Conservation (phyloP, 2,888 invertebrate genomes). For the Magallana nippona region DNA sequence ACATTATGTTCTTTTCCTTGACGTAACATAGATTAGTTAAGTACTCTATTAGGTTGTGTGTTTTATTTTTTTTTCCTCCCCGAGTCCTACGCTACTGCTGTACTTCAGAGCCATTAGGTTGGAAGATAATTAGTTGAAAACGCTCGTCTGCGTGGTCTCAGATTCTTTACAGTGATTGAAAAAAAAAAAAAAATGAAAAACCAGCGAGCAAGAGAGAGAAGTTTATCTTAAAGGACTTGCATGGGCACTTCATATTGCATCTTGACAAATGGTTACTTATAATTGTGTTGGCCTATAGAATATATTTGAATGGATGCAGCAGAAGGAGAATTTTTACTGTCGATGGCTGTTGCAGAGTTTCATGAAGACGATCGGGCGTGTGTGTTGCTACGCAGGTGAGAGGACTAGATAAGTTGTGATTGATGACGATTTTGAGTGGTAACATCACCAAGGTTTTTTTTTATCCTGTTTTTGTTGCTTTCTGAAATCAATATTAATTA, state of each 20-base stretch:
- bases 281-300: not conserved
- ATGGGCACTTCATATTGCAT: not conserved
- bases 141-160: not conserved
- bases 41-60: not conserved
- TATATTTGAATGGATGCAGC: not conserved
- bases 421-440: no score
- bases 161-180: not conserved
- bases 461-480: no score
- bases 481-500: no score
- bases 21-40: constrained; percentile 1
- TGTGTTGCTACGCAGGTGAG: not conserved
- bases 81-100: not conserved
- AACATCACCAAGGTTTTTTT: not conserved
- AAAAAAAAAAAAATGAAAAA: not conserved
- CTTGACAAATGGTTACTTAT: not conserved
- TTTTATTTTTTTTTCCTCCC: not conserved
- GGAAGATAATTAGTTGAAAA: constrained; percentile 1
- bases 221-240: not conserved
- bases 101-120: not conserved
- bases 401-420: not conserved
- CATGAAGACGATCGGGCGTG: not conserved
- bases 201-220: not conserved
- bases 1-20: constrained; percentile 11
- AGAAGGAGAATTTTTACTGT: not conserved
- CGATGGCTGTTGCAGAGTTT: not conserved